Evolutionary conservation across 2,888 invertebrate species (phyloP).

Genomic region (Baccha elongata): DNA sequence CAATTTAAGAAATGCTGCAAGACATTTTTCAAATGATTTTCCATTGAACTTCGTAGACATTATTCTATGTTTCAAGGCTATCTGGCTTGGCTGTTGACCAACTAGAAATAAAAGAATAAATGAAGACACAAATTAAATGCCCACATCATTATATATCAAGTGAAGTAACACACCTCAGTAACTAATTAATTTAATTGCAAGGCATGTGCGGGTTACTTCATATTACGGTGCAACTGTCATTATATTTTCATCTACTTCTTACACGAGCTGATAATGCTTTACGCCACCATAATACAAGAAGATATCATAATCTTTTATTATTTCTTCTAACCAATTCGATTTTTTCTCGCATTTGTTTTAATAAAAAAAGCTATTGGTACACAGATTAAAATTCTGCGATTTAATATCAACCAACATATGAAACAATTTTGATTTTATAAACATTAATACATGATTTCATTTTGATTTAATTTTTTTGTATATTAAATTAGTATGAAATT

Average conservation of each 20-base stretch:
- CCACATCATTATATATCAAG: background rate
- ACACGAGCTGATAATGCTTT: background rate
- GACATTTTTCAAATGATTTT: background rate
- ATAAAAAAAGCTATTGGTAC: background rate
- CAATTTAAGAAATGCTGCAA: background rate
- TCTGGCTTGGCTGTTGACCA: background rate
- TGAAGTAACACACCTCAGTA: background rate
- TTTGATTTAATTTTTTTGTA: too few species aligned
- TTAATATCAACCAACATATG: too few species aligned
- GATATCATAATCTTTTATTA: background rate
- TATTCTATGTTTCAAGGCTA: background rate
- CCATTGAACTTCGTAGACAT: background rate
- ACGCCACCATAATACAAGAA: slow-evolving; percentile 1
- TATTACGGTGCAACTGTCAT: slow-evolving; percentile 1
- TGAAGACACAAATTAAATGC: slow-evolving; percentile 16
- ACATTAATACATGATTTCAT: too few species aligned
- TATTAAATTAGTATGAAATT: too few species aligned
- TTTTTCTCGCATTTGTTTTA: background rate
- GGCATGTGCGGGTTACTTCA: background rate
- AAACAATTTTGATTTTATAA: too few species aligned
- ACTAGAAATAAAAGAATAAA: background rate
- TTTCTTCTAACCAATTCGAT: slow-evolving; percentile 2
- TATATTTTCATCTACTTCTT: background rate
- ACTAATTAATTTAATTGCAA: slow-evolving; percentile 37
- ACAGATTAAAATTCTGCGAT: too few species aligned